Conservation (phyloP, 92 coral and sea anemone genomes). For the Porites evermanni region DNA sequence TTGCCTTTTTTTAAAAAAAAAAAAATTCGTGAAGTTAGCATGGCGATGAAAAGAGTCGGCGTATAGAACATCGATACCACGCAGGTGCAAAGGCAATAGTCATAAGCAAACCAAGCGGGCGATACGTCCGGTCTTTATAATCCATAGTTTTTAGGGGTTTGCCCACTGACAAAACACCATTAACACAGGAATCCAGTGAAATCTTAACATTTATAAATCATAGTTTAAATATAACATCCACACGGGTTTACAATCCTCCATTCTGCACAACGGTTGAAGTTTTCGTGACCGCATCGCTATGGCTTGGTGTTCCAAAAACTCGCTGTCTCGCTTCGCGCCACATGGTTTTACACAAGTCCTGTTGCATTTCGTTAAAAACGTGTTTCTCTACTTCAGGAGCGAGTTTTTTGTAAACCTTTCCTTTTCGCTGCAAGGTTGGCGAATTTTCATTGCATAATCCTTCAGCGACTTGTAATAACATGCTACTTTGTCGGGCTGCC, state of each 20-base stretch:
- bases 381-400: conserved; percentile 84
- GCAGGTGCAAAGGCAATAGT: background rate
- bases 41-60: no score
- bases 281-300: background rate
- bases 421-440: conserved; percentile 72
- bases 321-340: conserved; percentile 74
- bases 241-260: background rate
- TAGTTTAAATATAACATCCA: background rate
- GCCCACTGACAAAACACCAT: background rate
- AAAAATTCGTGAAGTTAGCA: background rate
- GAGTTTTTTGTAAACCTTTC: conserved; percentile 78
- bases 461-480: conserved; percentile 69
- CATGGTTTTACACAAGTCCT: conserved; percentile 75
- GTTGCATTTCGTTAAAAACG: conserved; percentile 77
- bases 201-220: background rate
- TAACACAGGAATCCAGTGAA: background rate
- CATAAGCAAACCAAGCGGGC: background rate
- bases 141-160: background rate
- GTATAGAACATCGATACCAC: background rate
- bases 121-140: background rate
- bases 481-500: conserved; percentile 74
- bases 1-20: no score
- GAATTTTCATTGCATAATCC: conserved; percentile 66
- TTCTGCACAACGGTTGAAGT: background rate
- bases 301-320: conserved; percentile 74